Evolutionary conservation across 2,888 invertebrate genomes (phyloP).

Genomic region (Mythimna loreyi): DNA sequence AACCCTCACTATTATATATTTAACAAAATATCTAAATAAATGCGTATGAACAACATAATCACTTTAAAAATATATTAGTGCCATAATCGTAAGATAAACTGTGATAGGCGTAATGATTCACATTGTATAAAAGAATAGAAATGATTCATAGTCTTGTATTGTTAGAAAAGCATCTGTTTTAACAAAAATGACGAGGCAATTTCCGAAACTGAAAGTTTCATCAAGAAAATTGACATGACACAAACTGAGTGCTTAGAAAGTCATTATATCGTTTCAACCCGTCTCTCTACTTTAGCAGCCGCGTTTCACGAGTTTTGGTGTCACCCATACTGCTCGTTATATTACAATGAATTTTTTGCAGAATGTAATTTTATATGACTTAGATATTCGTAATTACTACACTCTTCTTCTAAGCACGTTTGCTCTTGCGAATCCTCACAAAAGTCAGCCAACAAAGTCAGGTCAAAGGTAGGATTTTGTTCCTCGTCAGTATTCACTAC

Average conservation of each 20-base stretch:
- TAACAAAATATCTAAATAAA: not conserved
- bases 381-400: no score
- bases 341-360: no score
- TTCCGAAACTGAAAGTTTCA: constrained; percentile 63
- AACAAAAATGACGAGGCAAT: constrained; percentile 53
- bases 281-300: constrained; percentile 15
- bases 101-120: not conserved
- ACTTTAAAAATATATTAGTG: not conserved
- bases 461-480: no score
- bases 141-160: constrained; percentile 29
- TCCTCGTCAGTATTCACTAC: not conserved
- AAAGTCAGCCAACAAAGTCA: no score
- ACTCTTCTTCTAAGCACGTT: no score
- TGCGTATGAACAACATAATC: not conserved
- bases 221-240: constrained; percentile 73
- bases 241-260: constrained; percentile 65
- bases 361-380: no score
- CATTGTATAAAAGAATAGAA: constrained; percentile 13
- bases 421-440: no score
- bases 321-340: not conserved
- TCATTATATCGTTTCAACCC: constrained; percentile 67
- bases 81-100: not conserved
- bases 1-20: no score
- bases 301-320: constrained; percentile 12
- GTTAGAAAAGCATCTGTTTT: constrained; percentile 34